phyloP scores from a whole-genome alignment of 2,797 vertebrate species.

The Cuniculus paca region DNA sequence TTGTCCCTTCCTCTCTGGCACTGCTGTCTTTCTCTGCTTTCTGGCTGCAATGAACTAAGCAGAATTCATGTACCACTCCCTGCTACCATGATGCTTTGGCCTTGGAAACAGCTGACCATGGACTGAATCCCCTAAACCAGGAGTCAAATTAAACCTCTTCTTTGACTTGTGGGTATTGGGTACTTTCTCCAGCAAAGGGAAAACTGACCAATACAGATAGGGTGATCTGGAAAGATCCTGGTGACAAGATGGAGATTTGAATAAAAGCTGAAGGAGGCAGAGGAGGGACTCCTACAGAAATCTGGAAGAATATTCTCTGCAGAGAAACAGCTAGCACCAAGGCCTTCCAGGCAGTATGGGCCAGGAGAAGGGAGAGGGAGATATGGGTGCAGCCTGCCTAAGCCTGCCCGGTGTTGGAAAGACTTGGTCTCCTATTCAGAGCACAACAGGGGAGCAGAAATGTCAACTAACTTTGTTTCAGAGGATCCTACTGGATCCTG shows the following conservation, averaged over 20 bases:
- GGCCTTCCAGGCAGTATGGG: not conserved
- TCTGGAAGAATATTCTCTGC: not conserved
- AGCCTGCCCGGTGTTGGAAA: not conserved
- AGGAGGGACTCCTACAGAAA: not conserved
- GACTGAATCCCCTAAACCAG: not conserved
- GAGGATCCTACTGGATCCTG: slow-evolving; percentile 20
- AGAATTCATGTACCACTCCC: not conserved
- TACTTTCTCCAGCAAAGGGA: not conserved
- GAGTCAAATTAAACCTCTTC: not conserved
- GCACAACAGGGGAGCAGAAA: not conserved
- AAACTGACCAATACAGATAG: not conserved
- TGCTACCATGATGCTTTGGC: not conserved
- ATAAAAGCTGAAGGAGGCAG: not conserved
- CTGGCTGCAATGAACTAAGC: not conserved
- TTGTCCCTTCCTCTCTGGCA: not conserved
- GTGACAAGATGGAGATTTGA: not conserved
- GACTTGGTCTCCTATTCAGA: not conserved
- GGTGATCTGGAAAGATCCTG: not conserved
- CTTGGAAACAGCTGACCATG: not conserved
- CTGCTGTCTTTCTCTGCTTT: not conserved
- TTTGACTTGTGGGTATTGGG: not conserved
- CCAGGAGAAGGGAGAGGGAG: not conserved
- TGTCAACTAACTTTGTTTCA: not conserved
- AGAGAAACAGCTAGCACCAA: not conserved
- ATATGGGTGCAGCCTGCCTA: not conserved